Conservation (phyloP, 1,140 invertebrate genomes). For the Eciton burchellii region DNA sequence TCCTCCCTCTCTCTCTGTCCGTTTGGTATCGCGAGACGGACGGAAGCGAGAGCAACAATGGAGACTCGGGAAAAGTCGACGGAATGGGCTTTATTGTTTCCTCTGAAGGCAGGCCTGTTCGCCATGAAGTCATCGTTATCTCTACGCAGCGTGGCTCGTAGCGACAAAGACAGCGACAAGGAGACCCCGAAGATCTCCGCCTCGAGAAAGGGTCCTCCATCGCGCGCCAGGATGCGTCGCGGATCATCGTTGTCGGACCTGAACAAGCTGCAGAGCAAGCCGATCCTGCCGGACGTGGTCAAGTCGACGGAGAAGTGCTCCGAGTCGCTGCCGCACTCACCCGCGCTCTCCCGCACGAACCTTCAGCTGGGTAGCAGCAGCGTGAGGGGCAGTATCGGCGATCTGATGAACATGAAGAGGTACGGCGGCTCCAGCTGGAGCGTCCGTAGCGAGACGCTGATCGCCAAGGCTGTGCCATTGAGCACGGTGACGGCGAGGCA, state of each 20-base stretch:
- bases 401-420: slow-evolving; percentile 91
- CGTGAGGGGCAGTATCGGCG: slow-evolving; percentile 90
- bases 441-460: slow-evolving; percentile 88
- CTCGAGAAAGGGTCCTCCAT: slow-evolving; percentile 75
- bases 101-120: slow-evolving; percentile 87
- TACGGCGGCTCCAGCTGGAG: slow-evolving; percentile 90
- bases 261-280: slow-evolving; percentile 86
- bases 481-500: slow-evolving; percentile 89
- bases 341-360: slow-evolving; percentile 85
- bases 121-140: slow-evolving; percentile 86
- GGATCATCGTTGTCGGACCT: slow-evolving; percentile 91
- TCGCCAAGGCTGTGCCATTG: slow-evolving; percentile 89
- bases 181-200: slow-evolving; percentile 68
- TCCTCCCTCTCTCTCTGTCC: too few species aligned
- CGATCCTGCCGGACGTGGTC: slow-evolving; percentile 83
- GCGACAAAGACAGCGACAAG: slow-evolving; percentile 65
- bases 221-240: slow-evolving; percentile 87
- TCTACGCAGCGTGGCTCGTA: slow-evolving; percentile 78
- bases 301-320: slow-evolving; percentile 85
- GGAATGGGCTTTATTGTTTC: slow-evolving; percentile 87
- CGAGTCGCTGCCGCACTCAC: slow-evolving; percentile 86
- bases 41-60: slow-evolving; percentile 68
- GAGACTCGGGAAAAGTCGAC: slow-evolving; percentile 82
- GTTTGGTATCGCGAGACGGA: neutral
- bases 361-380: slow-evolving; percentile 80